Evolutionary conservation across 2,113 vertebrate species (phyloP).

Genomic region (Dicaeum eximium): DNA sequence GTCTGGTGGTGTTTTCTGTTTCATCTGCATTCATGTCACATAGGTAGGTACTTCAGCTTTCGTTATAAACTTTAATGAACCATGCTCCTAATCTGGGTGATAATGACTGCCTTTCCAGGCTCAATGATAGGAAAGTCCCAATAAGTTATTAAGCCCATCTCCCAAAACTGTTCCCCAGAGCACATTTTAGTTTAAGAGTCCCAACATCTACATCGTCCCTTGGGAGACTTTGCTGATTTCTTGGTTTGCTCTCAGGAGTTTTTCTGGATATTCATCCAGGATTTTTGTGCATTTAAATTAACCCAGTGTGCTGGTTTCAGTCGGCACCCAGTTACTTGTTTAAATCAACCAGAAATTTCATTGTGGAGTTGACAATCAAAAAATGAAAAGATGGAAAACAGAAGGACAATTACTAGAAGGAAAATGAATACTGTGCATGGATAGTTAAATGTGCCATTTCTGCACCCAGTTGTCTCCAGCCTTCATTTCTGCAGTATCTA

Average conservation of each 20-base stretch:
- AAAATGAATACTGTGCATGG: accelerated
- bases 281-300: not conserved
- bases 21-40: slow-evolving; percentile 11
- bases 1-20: not conserved
- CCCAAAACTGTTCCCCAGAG: not conserved
- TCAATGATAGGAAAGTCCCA: not conserved
- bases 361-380: not conserved
- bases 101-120: slow-evolving; percentile 4
- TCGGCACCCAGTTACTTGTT: not conserved
- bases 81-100: not conserved
- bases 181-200: not conserved
- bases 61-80: slow-evolving; percentile 18
- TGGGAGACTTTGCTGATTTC: not conserved
- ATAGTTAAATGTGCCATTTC: not conserved
- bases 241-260: not conserved
- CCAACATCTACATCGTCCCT: not conserved
- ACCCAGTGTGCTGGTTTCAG: too few relatives aligned
- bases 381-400: not conserved
- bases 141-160: slow-evolving; percentile 1
- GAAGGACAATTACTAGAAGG: not conserved
- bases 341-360: not conserved
- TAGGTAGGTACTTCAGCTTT: not conserved
- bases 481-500: not conserved
- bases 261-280: not conserved
- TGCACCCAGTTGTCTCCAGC: not conserved